Conservation (phyloP, 2,113 vertebrate species). For the Thalassoma bifasciatum region DNA sequence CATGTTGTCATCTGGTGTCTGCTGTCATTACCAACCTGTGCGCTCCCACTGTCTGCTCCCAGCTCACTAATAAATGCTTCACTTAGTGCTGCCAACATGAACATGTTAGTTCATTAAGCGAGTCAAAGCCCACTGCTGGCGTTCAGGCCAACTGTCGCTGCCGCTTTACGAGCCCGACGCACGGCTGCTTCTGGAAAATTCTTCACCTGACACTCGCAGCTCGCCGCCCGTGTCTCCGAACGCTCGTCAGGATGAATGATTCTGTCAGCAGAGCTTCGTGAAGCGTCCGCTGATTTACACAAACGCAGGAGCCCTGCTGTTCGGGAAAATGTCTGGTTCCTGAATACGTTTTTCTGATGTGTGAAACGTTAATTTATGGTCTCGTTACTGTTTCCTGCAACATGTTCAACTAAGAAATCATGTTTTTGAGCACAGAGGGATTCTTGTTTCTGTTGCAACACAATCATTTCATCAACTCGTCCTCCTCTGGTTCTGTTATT, state of each 20-base stretch:
- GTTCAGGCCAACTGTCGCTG: slow-evolving; percentile 76
- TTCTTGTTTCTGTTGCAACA: too few species aligned
- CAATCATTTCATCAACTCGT: too few species aligned
- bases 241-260: slow-evolving; percentile 39
- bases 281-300: slow-evolving; percentile 51
- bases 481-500: too few species aligned
- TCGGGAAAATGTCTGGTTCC: slow-evolving; percentile 31
- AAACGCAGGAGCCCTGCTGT: slow-evolving; percentile 12
- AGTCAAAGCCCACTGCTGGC: slow-evolving; percentile 62
- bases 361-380: slow-evolving; percentile 25
- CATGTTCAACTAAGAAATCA: too few species aligned
- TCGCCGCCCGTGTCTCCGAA: slow-evolving; percentile 45
- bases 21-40: slow-evolving; percentile 60
- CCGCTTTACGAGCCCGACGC: slow-evolving; percentile 57
- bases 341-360: slow-evolving; percentile 36
- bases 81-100: slow-evolving; percentile 74
- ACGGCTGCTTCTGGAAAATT: slow-evolving; percentile 29
- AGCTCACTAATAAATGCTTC: slow-evolving; percentile 75
- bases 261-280: slow-evolving; percentile 53
- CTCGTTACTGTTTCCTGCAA: background rate
- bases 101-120: slow-evolving; percentile 78
- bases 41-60: slow-evolving; percentile 58
- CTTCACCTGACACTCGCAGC: slow-evolving; percentile 32
- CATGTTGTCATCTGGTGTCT: slow-evolving; percentile 55
- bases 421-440: too few species aligned